These are phyloP conservation scores for Ageneiosus marmoratus DNA, from an alignment of 2,113 vertebrate species.

Conservation along the genomic window DNA sequence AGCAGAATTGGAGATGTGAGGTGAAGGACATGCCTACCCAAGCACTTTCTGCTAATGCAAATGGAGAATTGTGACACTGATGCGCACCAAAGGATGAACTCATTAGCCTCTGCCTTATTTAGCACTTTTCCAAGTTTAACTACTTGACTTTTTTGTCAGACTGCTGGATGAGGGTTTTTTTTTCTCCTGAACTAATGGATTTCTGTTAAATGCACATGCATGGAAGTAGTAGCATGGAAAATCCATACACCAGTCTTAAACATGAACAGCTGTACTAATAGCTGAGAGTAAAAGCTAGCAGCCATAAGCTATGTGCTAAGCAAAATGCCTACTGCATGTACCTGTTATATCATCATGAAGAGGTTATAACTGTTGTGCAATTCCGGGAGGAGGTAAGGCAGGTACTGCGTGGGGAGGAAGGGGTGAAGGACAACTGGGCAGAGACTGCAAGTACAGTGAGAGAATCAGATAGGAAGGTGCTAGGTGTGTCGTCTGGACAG, in stretches of 20 bases:
- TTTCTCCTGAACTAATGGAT: not conserved
- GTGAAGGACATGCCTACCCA: constrained; percentile 46
- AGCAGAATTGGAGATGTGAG: constrained; percentile 41
- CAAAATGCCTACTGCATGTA: not conserved
- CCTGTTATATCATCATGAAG: not conserved
- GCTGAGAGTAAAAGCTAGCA: not conserved
- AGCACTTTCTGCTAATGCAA: constrained; percentile 47
- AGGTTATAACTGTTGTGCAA: not conserved
- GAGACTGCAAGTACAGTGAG: no score
- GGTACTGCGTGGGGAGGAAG: no score
- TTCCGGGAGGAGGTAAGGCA: no score
- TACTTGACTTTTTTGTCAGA: not conserved
- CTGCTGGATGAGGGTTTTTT: not conserved
- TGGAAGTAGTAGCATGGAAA: not conserved
- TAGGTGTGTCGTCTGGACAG: no score
- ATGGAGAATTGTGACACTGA: constrained; percentile 33
- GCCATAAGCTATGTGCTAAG: not conserved
- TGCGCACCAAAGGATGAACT: constrained; percentile 20
- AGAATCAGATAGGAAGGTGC: no score
- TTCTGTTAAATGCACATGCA: not conserved
- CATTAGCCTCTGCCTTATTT: constrained; percentile 33
- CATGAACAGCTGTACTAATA: not conserved
- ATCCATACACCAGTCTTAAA: not conserved
- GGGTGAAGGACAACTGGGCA: no score
- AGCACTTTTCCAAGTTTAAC: not conserved